A percentile compares a stretch with the other conserved stretches of the same genome.
phyloP scores from a whole-genome alignment of 2,113 vertebrate genomes.

The Gorsachius goisagi region DNA sequence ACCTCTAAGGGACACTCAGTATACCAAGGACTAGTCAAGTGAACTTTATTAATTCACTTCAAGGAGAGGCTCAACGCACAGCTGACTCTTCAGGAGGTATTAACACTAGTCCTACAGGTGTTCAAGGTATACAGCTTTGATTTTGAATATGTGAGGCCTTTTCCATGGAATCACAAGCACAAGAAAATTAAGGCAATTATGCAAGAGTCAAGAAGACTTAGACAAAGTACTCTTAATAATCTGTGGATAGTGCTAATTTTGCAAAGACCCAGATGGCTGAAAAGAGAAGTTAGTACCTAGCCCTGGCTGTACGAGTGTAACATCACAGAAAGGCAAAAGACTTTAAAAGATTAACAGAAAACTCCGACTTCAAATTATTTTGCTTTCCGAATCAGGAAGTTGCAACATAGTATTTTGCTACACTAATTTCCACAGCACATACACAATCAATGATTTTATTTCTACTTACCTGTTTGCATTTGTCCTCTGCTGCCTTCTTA shows the following conservation, averaged over 20 bases:
- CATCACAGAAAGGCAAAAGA: not conserved
- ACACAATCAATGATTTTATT: not conserved
- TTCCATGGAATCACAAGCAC: not conserved
- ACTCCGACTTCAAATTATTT: not conserved
- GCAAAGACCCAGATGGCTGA: not conserved
- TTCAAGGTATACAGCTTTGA: not conserved
- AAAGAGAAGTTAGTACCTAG: not conserved
- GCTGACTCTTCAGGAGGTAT: not conserved
- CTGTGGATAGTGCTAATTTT: not conserved
- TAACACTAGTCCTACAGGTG: not conserved
- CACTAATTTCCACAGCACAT: not conserved
- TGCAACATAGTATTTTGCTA: not conserved
- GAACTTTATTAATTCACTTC: not conserved
- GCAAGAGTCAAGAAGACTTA: not conserved
- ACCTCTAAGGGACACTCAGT: not conserved
- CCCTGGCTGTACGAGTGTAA: not conserved
- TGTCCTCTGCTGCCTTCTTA: constrained; percentile 89
- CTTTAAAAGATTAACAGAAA: constrained; percentile 1
- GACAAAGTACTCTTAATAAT: not conserved
- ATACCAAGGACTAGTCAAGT: not conserved
- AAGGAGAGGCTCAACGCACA: not conserved
- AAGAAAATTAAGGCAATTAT: not conserved
- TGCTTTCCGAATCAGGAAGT: not conserved
- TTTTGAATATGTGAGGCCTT: not conserved
- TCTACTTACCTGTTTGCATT: constrained; percentile 86